Base-by-base conservation (phyloP, 2,113 vertebrate species). In the Sceloporus tristichus region DNA sequence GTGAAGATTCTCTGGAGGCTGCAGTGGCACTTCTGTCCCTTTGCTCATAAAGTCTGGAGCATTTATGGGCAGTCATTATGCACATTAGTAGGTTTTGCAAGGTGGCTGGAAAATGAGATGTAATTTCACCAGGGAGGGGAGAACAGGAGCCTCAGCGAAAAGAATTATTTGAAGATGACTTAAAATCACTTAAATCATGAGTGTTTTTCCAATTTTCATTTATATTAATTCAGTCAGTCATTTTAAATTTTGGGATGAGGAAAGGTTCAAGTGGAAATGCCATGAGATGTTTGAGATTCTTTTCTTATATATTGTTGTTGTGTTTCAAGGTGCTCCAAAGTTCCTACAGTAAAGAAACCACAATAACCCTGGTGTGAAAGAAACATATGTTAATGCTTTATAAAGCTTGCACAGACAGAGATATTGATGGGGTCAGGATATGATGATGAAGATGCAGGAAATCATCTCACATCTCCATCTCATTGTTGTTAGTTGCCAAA, bases 31-130 rank as follows among this genome's bases (percentile, higher is more conserved):
- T 10, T 71, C 29, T 79, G 4, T 68, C 71, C n/a, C 62, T 59
- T 11, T 84, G 85, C 29, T 65, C 53, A 92, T 81, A 93, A 91
- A 73, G 68, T 23, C 5, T 11, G 9, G 19, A 0, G 0, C 4
- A 29, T 86, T 92, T 90, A 25, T 87, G 77, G 23, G 16, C 56
- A 54, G 56, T 83, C 56, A 77, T 87, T 91, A 87, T 27, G 62
- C 68, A 48, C 16, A 11, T 56, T 84, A 90, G 70, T 1, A 10
- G 88, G 8, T 21, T 83, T 80, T 90, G 6, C 1, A 92, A 68
- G 18, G 27, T 90, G 42, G 87, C 85, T 85, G 84, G 9, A 0
- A 87, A 38, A 84, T 86, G 34, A 19, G 70, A 3, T 79, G 40
- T 74, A 81, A 82, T 86, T 77, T 59, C 54, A 27, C 56, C 23